phyloP scores from a whole-genome alignment of 2,888 invertebrate species.

The Caenorhabditis doughertyi region DNA sequence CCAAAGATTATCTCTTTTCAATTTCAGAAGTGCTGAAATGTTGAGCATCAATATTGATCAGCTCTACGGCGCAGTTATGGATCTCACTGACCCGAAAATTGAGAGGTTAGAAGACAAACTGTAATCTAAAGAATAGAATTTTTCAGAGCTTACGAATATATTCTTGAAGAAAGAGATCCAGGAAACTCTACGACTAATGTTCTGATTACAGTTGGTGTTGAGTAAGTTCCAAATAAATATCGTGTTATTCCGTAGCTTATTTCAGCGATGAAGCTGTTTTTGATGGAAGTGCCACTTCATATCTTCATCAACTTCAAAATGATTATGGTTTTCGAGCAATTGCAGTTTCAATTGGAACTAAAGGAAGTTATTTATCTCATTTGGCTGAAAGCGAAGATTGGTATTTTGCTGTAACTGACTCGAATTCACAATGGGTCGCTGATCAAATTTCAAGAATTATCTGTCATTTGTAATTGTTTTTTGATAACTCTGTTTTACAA shows the following conservation, averaged over 20 bases:
- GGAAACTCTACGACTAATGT: slow-evolving; percentile 25
- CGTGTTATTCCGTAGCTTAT: not conserved
- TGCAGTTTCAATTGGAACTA: slow-evolving; percentile 21
- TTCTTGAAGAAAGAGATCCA: slow-evolving; percentile 39
- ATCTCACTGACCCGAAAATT: slow-evolving; percentile 33
- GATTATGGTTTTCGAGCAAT: slow-evolving; percentile 18
- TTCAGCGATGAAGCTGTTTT: slow-evolving; percentile 16
- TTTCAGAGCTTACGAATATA: slow-evolving; percentile 50
- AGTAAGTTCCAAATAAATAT: slow-evolving; percentile 33
- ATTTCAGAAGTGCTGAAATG: slow-evolving; percentile 41
- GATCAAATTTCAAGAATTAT: slow-evolving; percentile 57
- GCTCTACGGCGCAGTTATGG: slow-evolving; percentile 30
- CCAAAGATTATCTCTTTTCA: not conserved
- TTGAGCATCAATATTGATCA: slow-evolving; percentile 37
- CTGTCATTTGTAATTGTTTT: slow-evolving; percentile 43
- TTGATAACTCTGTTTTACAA: not conserved
- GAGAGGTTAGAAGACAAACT: slow-evolving; percentile 14
- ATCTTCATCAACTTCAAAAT: slow-evolving; percentile 26
- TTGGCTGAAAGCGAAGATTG: slow-evolving; percentile 36
- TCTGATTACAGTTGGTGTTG: slow-evolving; percentile 49
- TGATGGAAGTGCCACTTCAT: slow-evolving; percentile 24
- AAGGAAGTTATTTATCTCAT: not conserved
- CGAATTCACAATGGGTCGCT: slow-evolving; percentile 51
- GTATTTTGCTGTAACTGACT: slow-evolving; percentile 38
- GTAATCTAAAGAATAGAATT: not conserved